Conservation (phyloP, 2,113 vertebrate genomes). For the Cebidichthys violaceus region DNA sequence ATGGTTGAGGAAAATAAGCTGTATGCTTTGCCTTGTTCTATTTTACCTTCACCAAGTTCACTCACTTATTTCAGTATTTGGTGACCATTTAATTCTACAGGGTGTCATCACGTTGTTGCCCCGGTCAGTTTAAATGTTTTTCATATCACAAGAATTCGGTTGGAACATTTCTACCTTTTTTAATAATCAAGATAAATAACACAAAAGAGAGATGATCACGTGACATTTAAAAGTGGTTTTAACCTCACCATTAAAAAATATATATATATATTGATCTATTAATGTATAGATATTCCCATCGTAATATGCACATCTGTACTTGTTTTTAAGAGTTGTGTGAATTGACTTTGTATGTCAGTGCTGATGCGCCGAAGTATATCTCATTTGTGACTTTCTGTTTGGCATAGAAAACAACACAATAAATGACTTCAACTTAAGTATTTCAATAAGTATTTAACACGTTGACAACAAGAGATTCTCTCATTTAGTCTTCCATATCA, state of each 20-base stretch:
- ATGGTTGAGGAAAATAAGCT: not conserved
- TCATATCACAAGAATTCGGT: not conserved
- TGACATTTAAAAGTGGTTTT: not conserved
- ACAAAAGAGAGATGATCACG: not conserved
- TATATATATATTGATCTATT: not conserved
- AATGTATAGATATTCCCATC: not conserved
- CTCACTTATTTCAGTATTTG: not conserved
- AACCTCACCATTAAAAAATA: not conserved
- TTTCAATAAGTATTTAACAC: not conserved
- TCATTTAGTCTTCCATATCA: not conserved
- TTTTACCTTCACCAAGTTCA: not conserved
- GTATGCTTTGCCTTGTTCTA: not conserved
- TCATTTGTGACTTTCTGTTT: not conserved
- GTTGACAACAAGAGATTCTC: not conserved
- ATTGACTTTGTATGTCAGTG: not conserved
- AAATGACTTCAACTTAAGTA: not conserved
- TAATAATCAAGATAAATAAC: not conserved
- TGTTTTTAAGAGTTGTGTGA: constrained; percentile 11
- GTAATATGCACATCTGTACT: not conserved
- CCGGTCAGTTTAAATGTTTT: not conserved
- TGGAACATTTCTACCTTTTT: not conserved
- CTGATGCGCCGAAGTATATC: not conserved
- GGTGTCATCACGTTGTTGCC: not conserved
- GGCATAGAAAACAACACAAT: not conserved
- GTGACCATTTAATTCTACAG: not conserved